Conservation (phyloP, 2,797 vertebrate genomes). For the Darevskia nairensis region DNA sequence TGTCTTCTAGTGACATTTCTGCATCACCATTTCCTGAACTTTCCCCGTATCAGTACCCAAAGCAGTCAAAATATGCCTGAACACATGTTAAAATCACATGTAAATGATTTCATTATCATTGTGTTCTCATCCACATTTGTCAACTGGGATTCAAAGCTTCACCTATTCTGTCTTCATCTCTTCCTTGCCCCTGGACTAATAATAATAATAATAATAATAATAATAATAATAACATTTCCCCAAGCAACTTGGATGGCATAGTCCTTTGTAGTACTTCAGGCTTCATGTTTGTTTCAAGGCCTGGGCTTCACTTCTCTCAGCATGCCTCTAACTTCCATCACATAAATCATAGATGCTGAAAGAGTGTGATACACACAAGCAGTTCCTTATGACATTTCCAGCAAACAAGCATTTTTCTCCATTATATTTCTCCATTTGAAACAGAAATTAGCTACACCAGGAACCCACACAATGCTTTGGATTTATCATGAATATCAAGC, state of each 20-base stretch:
- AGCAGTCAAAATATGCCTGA: constrained; percentile 7
- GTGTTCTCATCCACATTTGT: constrained; percentile 7
- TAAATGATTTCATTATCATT: constrained; percentile 5
- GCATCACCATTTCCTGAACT: neutral
- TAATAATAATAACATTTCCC: neutral
- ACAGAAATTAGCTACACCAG: constrained; percentile 69
- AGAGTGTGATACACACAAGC: constrained; percentile 46
- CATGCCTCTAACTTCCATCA: constrained; percentile 41
- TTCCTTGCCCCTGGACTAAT: constrained; percentile 14
- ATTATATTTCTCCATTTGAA: constrained; percentile 70
- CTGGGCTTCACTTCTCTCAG: constrained; percentile 52
- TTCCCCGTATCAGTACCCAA: neutral
- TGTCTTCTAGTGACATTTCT: neutral
- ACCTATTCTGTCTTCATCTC: constrained; percentile 44
- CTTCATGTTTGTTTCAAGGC: constrained; percentile 50
- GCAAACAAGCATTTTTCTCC: constrained; percentile 51
- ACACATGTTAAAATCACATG: constrained; percentile 9
- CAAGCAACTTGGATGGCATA: constrained; percentile 33
- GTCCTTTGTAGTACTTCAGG: constrained; percentile 38
- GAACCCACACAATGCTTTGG: constrained; percentile 58
- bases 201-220: neutral
- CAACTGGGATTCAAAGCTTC: constrained; percentile 32
- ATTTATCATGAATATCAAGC: constrained; percentile 64
- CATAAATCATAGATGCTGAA: constrained; percentile 60
- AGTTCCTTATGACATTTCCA: constrained; percentile 68